Base-by-base conservation (phyloP, 2,888 invertebrate genomes). In the Chironomus tentans region DNA sequence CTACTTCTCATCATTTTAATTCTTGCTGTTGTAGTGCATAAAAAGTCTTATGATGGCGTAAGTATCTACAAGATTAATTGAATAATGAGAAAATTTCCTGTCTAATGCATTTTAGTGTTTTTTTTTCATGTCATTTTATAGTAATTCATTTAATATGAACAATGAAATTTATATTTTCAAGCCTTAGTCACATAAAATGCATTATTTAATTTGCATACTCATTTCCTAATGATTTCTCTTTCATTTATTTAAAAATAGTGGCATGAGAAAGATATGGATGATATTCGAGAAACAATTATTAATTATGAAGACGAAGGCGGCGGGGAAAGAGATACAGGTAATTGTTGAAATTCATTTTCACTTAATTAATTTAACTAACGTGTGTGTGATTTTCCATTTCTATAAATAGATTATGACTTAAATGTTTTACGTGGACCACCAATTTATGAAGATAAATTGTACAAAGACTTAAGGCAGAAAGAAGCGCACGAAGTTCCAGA, bases 241-340 rank as follows among this genome's bases (percentile, higher is more conserved):
- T 15, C 47, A 28, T 70, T 10, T 24, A 15, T 24, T 18, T 56
- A 21, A 13, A 6, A n/a, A 12, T 71, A 74, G 76, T 90, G 94
- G 86, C 91, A 92, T 62, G 92, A 92, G 81, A 95, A 95, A 81
- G 95, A 97, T 80, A 91, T 96, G 79, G 97, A 98, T 81, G 97
- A 98, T 81, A 96, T 97, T 47, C 87, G 98, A 77, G 98, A 98
- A 83, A 99, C 96, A 80, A 97, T 99, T 78, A 95, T 98, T 79
- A 95, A 95, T 80, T 98, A 99, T 81, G 95, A 97, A 81, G 98
- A 98, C 81, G 98, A 99, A 83, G 98, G 98, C 15, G 98, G 98
- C 82, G 98, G 98, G 82, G 96, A 99, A 83, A 95, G 95, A 0
- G 98, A 99, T 82, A 94, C 97, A 1, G 65, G 65, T 65, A 65